Evolutionary conservation across 1,140 invertebrate species (phyloP), one percentile per base, ranked within the genome.

Genomic region (Zaprionus ghesquierei): DNA sequence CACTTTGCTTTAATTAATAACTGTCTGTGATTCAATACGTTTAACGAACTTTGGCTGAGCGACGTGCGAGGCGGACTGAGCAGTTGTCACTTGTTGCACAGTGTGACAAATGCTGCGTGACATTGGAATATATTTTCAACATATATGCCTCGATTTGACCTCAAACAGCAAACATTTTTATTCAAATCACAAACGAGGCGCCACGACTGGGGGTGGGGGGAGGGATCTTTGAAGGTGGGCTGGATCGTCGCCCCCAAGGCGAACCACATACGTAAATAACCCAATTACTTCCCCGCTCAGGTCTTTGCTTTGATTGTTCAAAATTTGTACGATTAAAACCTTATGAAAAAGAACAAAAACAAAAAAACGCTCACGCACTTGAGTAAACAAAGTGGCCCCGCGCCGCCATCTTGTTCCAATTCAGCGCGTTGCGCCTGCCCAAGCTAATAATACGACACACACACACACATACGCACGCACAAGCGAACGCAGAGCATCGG

Each of bases 351-450:
- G 41, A 55, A 68, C 22, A 41, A 53, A 65, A 44, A 62, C 12
- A 63, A 75, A 38, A 49, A 69, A 70, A 78, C 75, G 50, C 70
- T 73, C 64, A 50, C 12, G 51, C 70, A 85, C 77, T 86, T 85
- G 81, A 69, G 56, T 75, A 81, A 85, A 85, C 75, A 78, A 49
- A 65, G 46, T 70, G 54, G 35, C 35, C 41, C 41, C 41, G 35
- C 35, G 66, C 31, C 66, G 75, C 77, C 81, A 84, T 77, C 38
- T 85, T 85, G 81, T 74, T 75, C 77, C 66, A 81, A 70, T 85
- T 84, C 66, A 75, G 33, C 59, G 33, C 54, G 60, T 70, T 60
- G n/a, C 62, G 49, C 31, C 54, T 38, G 25, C 50, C 44, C n/a
- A n/a, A 55, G 62, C 69, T 72, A 59, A 60, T 66, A 72, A 71